Percentiles rank a stretch among this genome's conserved stretches.
Conservation (phyloP, 2,888 invertebrate species). For the Lapara coniferarum region DNA sequence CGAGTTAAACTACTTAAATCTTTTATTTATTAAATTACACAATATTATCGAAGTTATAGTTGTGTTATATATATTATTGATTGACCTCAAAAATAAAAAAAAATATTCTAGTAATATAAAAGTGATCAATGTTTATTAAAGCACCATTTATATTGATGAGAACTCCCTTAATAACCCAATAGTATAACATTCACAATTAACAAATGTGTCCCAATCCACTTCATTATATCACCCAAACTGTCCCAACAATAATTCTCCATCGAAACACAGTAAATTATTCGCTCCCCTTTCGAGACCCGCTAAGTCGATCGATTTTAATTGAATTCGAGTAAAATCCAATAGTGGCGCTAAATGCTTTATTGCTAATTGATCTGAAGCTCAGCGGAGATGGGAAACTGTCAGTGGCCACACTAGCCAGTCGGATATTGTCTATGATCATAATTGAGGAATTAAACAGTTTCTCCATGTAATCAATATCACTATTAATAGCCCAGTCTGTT, state of each 20-base stretch:
- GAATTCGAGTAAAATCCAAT: slow-evolving; percentile 59
- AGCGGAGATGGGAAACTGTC: slow-evolving; percentile 42
- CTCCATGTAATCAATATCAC: too few species aligned
- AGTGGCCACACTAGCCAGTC: slow-evolving; percentile 31
- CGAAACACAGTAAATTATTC: slow-evolving; percentile 50
- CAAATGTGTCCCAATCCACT: not conserved
- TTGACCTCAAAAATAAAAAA: not conserved
- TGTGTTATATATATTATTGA: too few species aligned
- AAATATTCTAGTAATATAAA: not conserved
- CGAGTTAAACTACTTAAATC: too few species aligned
- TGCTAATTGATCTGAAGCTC: slow-evolving; percentile 57
- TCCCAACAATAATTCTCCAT: slow-evolving; percentile 41
- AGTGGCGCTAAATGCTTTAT: slow-evolving; percentile 58
- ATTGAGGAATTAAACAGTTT: not conserved
- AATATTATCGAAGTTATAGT: too few species aligned
- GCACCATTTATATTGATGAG: not conserved
- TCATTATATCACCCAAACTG: slow-evolving; percentile 40
- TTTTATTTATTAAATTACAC: too few species aligned
- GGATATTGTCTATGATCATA: slow-evolving; percentile 12
- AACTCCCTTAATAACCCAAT: slow-evolving; percentile 1
- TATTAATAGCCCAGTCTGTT: too few species aligned
- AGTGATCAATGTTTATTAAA: not conserved
- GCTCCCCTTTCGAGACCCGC: slow-evolving; percentile 44
- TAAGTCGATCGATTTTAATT: slow-evolving; percentile 57
- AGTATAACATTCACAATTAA: not conserved